Conservation (phyloP, 2,113 vertebrate species). For the Myodes glareolus region DNA sequence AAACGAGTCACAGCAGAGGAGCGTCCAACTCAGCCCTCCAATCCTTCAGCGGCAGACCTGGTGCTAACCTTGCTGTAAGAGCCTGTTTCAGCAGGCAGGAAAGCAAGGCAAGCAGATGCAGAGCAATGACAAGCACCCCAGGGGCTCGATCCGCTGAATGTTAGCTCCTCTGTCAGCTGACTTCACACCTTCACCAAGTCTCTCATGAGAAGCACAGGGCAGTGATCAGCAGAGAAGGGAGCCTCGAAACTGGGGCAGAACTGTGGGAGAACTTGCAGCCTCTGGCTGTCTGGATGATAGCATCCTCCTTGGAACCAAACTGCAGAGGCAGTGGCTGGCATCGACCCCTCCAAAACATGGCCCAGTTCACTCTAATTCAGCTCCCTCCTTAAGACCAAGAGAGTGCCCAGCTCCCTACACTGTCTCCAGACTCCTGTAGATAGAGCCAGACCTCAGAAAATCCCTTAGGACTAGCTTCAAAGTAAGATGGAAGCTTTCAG, state of each 20-base stretch:
- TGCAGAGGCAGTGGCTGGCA: not conserved
- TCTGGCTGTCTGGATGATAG: not conserved
- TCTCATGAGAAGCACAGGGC: not conserved
- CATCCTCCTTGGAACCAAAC: not conserved
- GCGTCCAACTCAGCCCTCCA: not conserved
- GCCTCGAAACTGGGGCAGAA: not conserved
- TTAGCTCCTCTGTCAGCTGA: not conserved
- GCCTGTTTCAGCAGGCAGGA: not conserved
- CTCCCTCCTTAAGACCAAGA: not conserved
- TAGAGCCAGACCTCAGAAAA: not conserved
- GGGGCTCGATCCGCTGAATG: not conserved
- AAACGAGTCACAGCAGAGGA: not conserved
- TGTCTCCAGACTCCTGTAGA: not conserved
- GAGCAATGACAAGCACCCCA: not conserved
- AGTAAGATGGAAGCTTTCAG: not conserved
- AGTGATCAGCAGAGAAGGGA: not conserved
- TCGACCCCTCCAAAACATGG: rapidly evolving
- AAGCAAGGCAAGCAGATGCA: not conserved
- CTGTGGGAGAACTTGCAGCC: not conserved
- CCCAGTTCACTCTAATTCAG: not conserved
- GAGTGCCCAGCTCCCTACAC: rapidly evolving
- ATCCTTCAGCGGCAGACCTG: not conserved
- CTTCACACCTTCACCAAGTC: not conserved
- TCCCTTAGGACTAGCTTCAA: not conserved
- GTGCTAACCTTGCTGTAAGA: not conserved